Evolutionary conservation across 2,113 vertebrate species (phyloP).

Genomic region (Tyto alba): DNA sequence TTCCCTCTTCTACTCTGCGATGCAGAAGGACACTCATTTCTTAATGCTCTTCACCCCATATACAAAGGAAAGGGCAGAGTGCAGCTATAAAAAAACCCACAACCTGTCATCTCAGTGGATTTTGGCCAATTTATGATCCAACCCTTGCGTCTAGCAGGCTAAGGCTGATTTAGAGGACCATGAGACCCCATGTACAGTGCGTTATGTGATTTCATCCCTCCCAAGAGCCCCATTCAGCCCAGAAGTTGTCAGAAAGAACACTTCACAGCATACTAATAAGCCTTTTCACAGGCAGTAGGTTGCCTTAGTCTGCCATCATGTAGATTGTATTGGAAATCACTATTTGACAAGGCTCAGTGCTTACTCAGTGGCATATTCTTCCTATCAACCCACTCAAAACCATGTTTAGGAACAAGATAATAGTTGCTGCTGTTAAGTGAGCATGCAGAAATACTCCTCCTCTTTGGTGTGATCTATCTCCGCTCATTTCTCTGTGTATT

Average conservation of each 20-base stretch:
- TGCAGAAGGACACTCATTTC: not conserved
- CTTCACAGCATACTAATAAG: not conserved
- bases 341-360: slow-evolving; percentile 20
- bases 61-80: not conserved
- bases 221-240: not conserved
- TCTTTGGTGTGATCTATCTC: not conserved
- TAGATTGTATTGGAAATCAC: not conserved
- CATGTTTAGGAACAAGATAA: not conserved
- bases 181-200: not conserved
- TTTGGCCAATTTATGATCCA: not conserved
- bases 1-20: not conserved
- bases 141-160: not conserved
- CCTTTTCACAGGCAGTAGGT: not conserved
- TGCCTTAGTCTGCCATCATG: not conserved
- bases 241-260: not conserved
- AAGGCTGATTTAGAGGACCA: not conserved
- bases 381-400: not conserved
- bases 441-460: not conserved
- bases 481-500: not conserved
- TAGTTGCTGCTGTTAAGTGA: not conserved
- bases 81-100: not conserved
- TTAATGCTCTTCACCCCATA: fast-evolving
- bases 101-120: not conserved
- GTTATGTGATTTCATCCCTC: not conserved
- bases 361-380: not conserved